Evolutionary conservation across 1,140 invertebrate genomes (phyloP), one percentile per base, ranked within the genome.

Genomic region (Atopsyche davidsoni): DNA sequence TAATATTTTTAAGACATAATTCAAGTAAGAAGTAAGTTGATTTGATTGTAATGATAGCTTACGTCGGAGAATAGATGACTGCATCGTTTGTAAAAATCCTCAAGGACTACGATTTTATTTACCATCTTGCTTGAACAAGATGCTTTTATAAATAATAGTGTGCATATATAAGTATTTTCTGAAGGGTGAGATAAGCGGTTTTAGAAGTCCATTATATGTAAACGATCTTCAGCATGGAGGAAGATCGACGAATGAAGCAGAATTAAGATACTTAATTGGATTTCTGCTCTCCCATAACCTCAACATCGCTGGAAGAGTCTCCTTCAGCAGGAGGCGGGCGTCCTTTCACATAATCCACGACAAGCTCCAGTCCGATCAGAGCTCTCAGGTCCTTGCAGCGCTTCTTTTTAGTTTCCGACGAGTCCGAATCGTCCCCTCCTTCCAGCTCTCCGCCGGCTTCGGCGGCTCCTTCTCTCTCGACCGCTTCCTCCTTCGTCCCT

Each of bases 401-500:
- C 41, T 57, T 57, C 25, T 46, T 53, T 46, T 54, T 58, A 6
- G 43, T 46, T 44, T 58, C 51, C 11, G 56, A 53, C 16, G 47
- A 53, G 32, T 58, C 56, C 2, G 51, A 53, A 45, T 58, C 56
- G 47, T 58, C 36, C 51, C 51, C 51, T 51, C 51, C 51, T 24
- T 54, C 56, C 47, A 54, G 54, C 51, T 58, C 51, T 46, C 67
- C 68, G 31, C 39, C 50, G 22, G 59, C 39, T 59, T 62, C 22
- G 51, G 72, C 64, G 11, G 68, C 60, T 38, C 58, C 62, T 18
- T 56, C 50, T 14, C 60, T 56, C 13, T 59, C 59, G 4, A 49
- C 49, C 9, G 64, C 62, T 28, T 60, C 59, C 13, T 58, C 54
- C 2, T 22, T 38, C 4, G 55, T 28, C 25, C 51, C 59, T 13